Evolutionary conservation across 2,888 invertebrate species (phyloP), one percentile per base, ranked within the genome.

Genomic region (Agriotes lineatus): DNA sequence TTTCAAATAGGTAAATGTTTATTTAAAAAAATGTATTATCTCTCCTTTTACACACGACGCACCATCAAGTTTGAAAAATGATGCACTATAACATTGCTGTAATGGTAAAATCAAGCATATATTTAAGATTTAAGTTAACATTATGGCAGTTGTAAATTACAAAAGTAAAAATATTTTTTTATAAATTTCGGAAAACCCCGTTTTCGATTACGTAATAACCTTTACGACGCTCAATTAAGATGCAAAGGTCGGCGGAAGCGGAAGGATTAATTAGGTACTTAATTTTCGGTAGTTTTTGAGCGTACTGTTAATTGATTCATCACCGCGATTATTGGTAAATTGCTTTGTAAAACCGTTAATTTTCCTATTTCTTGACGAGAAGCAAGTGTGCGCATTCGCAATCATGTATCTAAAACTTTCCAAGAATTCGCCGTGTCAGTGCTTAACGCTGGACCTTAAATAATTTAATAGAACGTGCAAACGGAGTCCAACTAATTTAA

Each of bases 251-350:
- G 44, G 54, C 52, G 67, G 67, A 70, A 66, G 44, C 52, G 70
- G 67, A 67, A 62, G 59, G 18, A 70, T 67, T 59, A 70, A 70
- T 67, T 70, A n/a, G n/a, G n/a, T n/a, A 48, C 57, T 42, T 59
- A 67, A 70, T 66, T 56, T 65, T 61, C 16, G 39, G 50, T 48
- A 52, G 57, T 69, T 62, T 70, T 45, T 20, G 45, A 58, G 57
- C 20, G 44, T 37, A 66, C 63, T 64, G 64, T 22, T 58, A 70
- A 70, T 70, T 70, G 63, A 58, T 63, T 67, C 66, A 54, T 66
- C 50, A 52, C 50, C 18, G 6, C 30, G 30, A 62, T 63, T 58
- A 69, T 58, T 67, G 48, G 48, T 48, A 67, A 70, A 70, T 70
- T 70, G 63, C 67, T 44, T 48, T 44, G 35, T 44, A 37, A n/a